These are phyloP conservation scores for Dissostichus mawsoni DNA, from an alignment of 2,113 vertebrate genomes.

Conservation along the genomic window DNA sequence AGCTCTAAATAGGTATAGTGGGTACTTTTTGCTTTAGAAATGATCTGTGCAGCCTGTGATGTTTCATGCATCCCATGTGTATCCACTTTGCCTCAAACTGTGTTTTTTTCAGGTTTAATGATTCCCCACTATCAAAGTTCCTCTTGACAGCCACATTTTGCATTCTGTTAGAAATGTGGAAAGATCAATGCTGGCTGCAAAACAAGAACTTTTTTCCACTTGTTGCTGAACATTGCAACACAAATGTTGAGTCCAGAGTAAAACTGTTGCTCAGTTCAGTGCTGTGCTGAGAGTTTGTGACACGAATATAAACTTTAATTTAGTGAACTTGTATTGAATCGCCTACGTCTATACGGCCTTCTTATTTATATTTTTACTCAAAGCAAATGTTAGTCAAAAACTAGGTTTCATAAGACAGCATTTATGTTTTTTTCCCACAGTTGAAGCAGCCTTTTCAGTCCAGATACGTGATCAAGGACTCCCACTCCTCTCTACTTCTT, in stretches of 20 bases:
- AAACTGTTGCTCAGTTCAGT: neutral
- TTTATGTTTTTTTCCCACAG: neutral
- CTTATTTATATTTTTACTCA: no score
- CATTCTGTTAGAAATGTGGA: neutral
- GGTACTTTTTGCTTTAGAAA: neutral
- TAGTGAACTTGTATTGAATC: no score
- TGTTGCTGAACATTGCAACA: no score
- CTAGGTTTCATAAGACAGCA: neutral
- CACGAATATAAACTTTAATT: no score
- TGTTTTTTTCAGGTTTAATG: neutral
- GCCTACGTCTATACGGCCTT: no score
- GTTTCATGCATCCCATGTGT: neutral
- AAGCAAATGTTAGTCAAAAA: neutral
- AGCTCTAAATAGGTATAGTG: neutral
- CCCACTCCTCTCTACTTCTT: neutral
- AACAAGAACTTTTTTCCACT: no score
- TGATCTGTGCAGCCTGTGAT: neutral
- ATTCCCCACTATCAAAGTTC: neutral
- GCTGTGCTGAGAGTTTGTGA: neutral
- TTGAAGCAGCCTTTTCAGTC: neutral
- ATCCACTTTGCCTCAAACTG: neutral
- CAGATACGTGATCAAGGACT: neutral
- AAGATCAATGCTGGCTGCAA: neutral
- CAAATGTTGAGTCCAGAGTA: neutral
- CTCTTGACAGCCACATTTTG: neutral